Base-by-base conservation (phyloP, 30 jellyfish, hydroid and myxozoan genomes). In the Cassiopea xamachana region DNA sequence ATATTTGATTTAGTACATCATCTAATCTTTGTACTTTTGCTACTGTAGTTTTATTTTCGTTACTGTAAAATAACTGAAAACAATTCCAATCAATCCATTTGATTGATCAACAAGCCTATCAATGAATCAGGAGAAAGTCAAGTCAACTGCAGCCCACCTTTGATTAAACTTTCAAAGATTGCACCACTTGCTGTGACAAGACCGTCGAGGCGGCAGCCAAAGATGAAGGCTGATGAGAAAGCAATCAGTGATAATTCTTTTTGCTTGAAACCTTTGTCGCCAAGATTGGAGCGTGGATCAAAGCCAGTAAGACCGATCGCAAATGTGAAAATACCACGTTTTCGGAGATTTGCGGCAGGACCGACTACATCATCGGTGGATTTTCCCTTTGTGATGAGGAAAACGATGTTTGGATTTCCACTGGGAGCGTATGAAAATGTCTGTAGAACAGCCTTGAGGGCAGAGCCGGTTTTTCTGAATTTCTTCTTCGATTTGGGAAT, bases 401-500 rank as follows among this genome's bases (percentile, higher is more conserved):
- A 86, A 15, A 94, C 92, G 60, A 94, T 74, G 82, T 91, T 94
- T 70, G 98, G 98, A 76, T 94, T 94, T 12, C 98, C 98, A 46
- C 98, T 75, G 15, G 98, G 98, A 8, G 98, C 98, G 19, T 82
- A 84, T 7, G 92, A 87, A 85, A 90, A 94, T 59, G 95, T 81
- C 16, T 87, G 83, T 44, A 94, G 77, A 75, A 90, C 91, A 58
- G 97, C 89, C 73, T 85, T 87, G 47, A 94, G 85, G 19, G 96
- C 98, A 48, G 89, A 87, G 9, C 97, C 98, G 47, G 96, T 85
- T 62, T 79, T 94, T 18, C 98, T 96, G 55, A 79, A 81, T 18
- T 93, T 82, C 62, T 94, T 94, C 75, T 96, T 93, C 8, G 92
- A 97, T 88, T 94, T 94, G 3, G 98, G 98, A 46, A 94, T 80